Base-by-base conservation (phyloP, 2,888 invertebrate species). In the Lepeophtheirus nordmannii region DNA sequence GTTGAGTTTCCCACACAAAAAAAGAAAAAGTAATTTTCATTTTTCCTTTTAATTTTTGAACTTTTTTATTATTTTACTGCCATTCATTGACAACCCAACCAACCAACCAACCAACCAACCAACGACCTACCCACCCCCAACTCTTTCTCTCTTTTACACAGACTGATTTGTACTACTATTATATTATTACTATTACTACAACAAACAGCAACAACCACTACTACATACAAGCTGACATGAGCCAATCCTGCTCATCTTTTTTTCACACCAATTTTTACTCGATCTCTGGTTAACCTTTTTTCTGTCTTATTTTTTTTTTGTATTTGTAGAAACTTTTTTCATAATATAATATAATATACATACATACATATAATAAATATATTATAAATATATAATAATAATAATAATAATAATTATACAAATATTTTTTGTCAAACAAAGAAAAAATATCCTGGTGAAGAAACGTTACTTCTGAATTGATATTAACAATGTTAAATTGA, bases 261-360 rank as follows among this genome's bases (percentile, higher is more conserved):
- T 30, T 30, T 30, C 30, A 30, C 30, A 30, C 30, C 30, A 46
- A n/a, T 46, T 46, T 46, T n/a, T 17, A n/a, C 53, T 46, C 53
- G 53, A 46, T 46, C 53, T 46, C 53, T 46, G 53, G 53, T 46
- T n/a, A 46, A 46, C 53, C 53, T 46, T 46, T 17, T 46, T 14
- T 46, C 53, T 46, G n/a, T 46, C 17, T 46, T 46, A 5, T 5
- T 46, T 46, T 14, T n/a, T n/a, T 46, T n/a, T 46, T 17, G 53
- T 46, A 46, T 30, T 30, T 30, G 30, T 30, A 30, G 30, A 30
- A 17, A 46, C 8, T 17, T 46, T 46, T 46, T 46, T 46, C 53
- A 46, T 46, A 46, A 46, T 46, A n/a, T 46, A 14, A 17, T 5
- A n/a, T n/a, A n/a, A n/a, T n/a, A n/a, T n/a, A n/a, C n/a, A 46